phyloP scores from a whole-genome alignment of 2,888 invertebrate species.

The Lymantria dispar region DNA sequence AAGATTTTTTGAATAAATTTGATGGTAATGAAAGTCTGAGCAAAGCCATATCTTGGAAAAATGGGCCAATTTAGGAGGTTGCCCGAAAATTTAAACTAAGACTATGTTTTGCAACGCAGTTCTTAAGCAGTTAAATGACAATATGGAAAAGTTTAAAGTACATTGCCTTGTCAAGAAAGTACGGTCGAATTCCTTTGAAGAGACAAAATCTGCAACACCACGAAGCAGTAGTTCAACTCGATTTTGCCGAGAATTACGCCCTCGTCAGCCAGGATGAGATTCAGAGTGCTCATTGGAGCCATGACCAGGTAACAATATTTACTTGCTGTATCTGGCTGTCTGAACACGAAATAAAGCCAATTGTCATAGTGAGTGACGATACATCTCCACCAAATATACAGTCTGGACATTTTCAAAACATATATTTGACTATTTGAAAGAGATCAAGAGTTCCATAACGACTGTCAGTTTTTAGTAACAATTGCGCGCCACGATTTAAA shows the following conservation, averaged over 20 bases:
- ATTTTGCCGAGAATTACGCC: constrained; percentile 23
- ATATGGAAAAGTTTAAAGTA: not conserved
- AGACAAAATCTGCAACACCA: not conserved
- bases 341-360: not conserved
- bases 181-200: not conserved
- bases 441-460: not conserved
- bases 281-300: not conserved
- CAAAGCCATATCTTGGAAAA: not conserved
- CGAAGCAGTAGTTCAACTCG: constrained; percentile 17
- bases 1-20: not conserved
- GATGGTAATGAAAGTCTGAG: not conserved
- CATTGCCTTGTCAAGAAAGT: not conserved
- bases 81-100: not conserved
- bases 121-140: not conserved
- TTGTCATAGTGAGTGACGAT: not conserved
- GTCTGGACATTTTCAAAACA: not conserved
- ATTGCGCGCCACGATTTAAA: not conserved
- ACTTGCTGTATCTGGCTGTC: not conserved
- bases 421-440: not conserved
- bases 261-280: constrained; percentile 3
- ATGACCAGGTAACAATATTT: not conserved
- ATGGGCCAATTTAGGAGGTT: not conserved
- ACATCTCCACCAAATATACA: not conserved
- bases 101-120: not conserved
- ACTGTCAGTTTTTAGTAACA: not conserved